Base-by-base conservation (phyloP, 2,888 invertebrate genomes). In the Lissonota sp. region DNA sequence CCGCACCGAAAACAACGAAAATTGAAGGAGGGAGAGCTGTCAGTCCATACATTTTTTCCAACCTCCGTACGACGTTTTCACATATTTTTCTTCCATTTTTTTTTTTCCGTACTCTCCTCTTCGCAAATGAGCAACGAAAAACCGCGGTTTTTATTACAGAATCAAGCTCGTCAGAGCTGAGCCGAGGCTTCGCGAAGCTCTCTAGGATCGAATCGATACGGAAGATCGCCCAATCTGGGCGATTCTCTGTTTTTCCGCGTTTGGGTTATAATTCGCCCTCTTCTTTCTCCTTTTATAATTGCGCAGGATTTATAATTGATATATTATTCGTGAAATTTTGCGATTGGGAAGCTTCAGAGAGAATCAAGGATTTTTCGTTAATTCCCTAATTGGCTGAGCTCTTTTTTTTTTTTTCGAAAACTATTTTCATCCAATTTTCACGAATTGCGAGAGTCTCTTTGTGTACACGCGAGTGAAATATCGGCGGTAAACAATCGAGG, bases 21-120 rank as follows among this genome's bases (percentile, higher is more conserved):
- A 67, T 66, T 63, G 70, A 67, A 77, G 80, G 84, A 82, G 84
- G 82, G 84, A 84, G 81, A 84, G 81, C 85, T 84, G 85, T 84
- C 84, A 84, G 83, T 82, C 80, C 63, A 53, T 77, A 71, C 42
- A 72, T 75, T 64, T 79, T 58, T 63, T 14, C 53, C 67, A 67
- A 67, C 74, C 58, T 74, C n/a, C n/a, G 49, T 49, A 26, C 26
- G 3, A 26, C 1, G 3, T 26, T 26, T 26, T 26, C 26, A 26
- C 26, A n/a, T n/a, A n/a, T n/a, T 26, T 26, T 26, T 26, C 26
- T 2, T 26, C 26, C 26, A 26, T 72, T 73, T 78, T 64, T 82
- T 73, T 73, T 63, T 44, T 69, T 55, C 67, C 44, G 64, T 12
- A 14, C 46, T 14, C n/a, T 12, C n/a, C 14, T 14, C 3, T 26